Percentiles rank a stretch among this genome's conserved stretches.
Conservation (phyloP, 2,797 vertebrate species). For the Decapterus maruadsi region DNA sequence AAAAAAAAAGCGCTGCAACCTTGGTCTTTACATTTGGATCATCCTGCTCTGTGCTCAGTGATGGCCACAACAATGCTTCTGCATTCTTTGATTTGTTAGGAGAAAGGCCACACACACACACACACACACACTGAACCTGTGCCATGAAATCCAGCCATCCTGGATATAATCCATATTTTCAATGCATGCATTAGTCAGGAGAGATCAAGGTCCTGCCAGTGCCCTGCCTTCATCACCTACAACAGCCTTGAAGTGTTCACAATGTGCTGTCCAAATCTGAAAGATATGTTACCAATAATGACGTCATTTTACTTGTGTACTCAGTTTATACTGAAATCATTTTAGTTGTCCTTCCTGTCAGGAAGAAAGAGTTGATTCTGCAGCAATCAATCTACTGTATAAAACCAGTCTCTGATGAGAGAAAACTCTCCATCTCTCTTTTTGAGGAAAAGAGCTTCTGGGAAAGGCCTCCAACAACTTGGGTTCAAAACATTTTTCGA, state of each 20-base stretch:
- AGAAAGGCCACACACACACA: background rate
- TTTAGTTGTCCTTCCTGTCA: background rate
- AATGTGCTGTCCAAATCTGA: conserved; percentile 6
- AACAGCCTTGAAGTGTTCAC: background rate
- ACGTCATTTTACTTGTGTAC: background rate
- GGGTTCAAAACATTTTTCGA: background rate
- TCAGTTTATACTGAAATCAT: background rate
- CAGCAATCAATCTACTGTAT: conserved; percentile 18
- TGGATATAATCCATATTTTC: background rate
- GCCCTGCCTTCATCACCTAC: too few relatives aligned
- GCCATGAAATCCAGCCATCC: too few relatives aligned
- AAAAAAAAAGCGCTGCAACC: conserved; percentile 3
- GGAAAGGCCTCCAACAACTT: conserved; percentile 18
- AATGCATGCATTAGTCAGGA: background rate
- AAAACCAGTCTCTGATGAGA: conserved; percentile 11
- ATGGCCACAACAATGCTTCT: background rate
- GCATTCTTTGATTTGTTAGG: background rate
- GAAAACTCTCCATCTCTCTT: background rate
- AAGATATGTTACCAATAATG: conserved; percentile 5
- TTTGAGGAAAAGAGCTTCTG: conserved; percentile 13
- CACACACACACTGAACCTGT: too few relatives aligned
- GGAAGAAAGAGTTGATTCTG: conserved; percentile 10
- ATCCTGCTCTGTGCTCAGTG: conserved; percentile 6
- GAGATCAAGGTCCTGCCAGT: background rate
- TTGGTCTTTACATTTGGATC: conserved; percentile 4